A percentile compares a stretch with the other conserved stretches of the same genome.
phyloP scores from a whole-genome alignment of 2,797 vertebrate genomes.

The Lutjanus campechanus region DNA sequence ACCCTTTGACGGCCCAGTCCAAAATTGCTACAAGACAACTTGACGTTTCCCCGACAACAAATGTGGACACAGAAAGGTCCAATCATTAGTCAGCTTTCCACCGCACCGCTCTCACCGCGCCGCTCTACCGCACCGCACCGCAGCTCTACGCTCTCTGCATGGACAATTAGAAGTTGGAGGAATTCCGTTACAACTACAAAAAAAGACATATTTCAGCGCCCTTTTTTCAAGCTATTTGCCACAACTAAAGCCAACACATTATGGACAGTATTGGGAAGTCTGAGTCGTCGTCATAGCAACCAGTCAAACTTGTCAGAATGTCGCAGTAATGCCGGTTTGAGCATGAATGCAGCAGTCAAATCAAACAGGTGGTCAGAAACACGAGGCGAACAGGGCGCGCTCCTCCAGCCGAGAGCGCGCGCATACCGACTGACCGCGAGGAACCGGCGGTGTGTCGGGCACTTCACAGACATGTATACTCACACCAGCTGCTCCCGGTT shows the following conservation, averaged over 20 bases:
- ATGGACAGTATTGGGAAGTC: too few species aligned
- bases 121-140: constrained; percentile 7
- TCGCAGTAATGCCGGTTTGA: background rate
- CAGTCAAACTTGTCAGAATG: background rate
- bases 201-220: rapidly evolving
- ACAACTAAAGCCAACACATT: too few species aligned
- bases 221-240: background rate
- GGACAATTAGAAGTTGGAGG: background rate
- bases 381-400: constrained; percentile 43
- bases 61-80: background rate
- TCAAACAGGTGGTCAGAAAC: constrained; percentile 82
- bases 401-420: background rate
- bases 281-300: rapidly evolving
- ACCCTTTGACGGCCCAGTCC: constrained; percentile 78
- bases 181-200: background rate
- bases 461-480: constrained; percentile 64
- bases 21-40: constrained; percentile 15
- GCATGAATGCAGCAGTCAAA: constrained; percentile 73
- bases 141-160: constrained; percentile 16
- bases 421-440: background rate
- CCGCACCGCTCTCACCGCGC: constrained; percentile 3
- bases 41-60: constrained; percentile 11
- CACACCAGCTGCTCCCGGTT: constrained; percentile 95
- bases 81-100: background rate
- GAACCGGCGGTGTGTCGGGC: background rate